Base-by-base conservation (phyloP, 2,888 invertebrate genomes). In the Dione vanillae region DNA sequence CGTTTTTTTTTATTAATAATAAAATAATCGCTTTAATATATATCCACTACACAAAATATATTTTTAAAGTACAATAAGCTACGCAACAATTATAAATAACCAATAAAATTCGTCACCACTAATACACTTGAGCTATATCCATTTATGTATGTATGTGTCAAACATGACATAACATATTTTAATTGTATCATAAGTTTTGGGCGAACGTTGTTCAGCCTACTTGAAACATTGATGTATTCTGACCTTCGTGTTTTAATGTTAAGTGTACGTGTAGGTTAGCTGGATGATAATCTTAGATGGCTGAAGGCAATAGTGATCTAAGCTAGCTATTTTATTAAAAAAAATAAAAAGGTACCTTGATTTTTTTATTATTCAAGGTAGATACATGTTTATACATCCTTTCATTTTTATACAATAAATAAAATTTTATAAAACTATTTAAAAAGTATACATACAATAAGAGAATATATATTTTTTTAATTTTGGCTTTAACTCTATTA, bases 171-270 rank as follows among this genome's bases (percentile, higher is more conserved):
- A 67, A 61, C 10, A 52, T 12, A 27, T 51, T 51, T 41, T 59
- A 43, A 43, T 65, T 54, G 83, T 83, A 82, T 82, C 80, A 83
- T 80, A 82, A 16, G 43, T 11, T 61, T 16, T 64, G 58, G 71
- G 41, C 49, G 64, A 56, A 71, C 64, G 83, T 80, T 77, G 75
- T 81, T 83, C 78, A 76, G 78, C 77, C 79, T 84, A 81, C 80
- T 71, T 82, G 79, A 82, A 84, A 61, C 45, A 52, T 85, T 83
- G 82, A 86, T 84, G 80, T 82, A 78, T 77, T 74, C 68, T 75
- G 84, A 81, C 89, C 89, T 89, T 88, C 83, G 75, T 70, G 75
- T 73, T 70, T 78, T 81, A 82, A 80, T 84, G 80, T 78, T 79
- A 79, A 81, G 85, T 83, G 77, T 75, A 79, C 78, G 74, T 76